phyloP scores from a whole-genome alignment of 2,888 invertebrate species.

The Scaeva pyrastri region DNA sequence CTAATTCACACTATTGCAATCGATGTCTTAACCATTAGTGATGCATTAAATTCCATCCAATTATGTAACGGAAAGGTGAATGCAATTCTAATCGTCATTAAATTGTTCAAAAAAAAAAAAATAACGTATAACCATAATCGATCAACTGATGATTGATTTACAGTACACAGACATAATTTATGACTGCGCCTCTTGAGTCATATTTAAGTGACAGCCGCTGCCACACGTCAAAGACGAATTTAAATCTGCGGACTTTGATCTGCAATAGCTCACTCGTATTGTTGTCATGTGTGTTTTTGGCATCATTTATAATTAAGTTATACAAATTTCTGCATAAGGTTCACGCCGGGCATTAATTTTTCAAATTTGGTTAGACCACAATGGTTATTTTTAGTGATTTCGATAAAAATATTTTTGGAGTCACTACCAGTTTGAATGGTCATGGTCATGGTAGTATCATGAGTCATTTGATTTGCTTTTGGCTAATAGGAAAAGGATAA shows the following conservation, averaged over 20 bases:
- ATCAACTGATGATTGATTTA: not conserved
- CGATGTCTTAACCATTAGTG: not conserved
- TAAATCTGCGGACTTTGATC: constrained; percentile 8
- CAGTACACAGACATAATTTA: not conserved
- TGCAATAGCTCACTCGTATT: not conserved
- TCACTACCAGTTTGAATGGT: not conserved
- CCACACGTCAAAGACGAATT: constrained; percentile 21
- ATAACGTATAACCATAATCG: not conserved
- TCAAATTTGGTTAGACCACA: not conserved
- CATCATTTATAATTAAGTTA: not conserved
- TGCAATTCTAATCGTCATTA: constrained; percentile 12
- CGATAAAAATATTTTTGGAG: not conserved
- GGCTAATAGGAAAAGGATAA: too few relatives aligned
- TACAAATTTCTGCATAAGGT: not conserved
- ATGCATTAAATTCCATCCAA: constrained; percentile 36
- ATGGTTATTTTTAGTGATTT: not conserved
- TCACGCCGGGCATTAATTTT: not conserved
- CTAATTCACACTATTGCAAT: constrained; percentile 5
- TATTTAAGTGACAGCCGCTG: constrained; percentile 6
- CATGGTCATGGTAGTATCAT: too few relatives aligned
- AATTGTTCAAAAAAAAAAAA: constrained; percentile 30
- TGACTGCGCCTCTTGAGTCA: constrained; percentile 7
- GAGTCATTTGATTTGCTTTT: too few relatives aligned
- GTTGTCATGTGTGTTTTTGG: not conserved
- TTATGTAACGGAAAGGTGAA: constrained; percentile 34